Percentiles rank a stretch among this genome's conserved stretches.
These are phyloP conservation scores for Eristalinus sepulchralis DNA, from an alignment of 2,888 invertebrate species.

Conservation along the genomic window DNA sequence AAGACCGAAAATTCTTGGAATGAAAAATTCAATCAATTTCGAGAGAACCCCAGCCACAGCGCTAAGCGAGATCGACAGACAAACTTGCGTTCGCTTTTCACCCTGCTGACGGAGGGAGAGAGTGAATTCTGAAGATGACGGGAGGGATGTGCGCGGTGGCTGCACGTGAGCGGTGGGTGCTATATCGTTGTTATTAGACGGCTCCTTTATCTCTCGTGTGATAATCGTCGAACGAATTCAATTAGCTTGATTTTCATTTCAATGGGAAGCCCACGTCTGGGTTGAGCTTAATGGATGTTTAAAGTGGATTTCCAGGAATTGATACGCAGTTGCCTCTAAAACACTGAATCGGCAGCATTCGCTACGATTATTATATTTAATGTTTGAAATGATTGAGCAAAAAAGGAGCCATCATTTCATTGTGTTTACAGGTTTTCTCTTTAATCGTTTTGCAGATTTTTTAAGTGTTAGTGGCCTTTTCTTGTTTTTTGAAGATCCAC, in stretches of 20 bases:
- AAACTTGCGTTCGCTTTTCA: not conserved
- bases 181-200: slow-evolving; percentile 1
- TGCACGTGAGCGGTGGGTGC: not conserved
- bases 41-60: slow-evolving; percentile 7
- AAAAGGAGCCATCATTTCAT: not conserved
- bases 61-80: slow-evolving; percentile 4
- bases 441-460: not conserved
- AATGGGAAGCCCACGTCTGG: not conserved
- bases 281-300: not conserved
- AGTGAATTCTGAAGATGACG: not conserved
- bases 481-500: no score
- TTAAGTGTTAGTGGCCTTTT: no score
- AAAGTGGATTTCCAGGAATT: not conserved
- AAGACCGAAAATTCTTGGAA: slow-evolving; percentile 23
- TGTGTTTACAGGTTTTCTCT: not conserved
- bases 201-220: slow-evolving; percentile 7
- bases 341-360: not conserved
- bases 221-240: slow-evolving; percentile 23
- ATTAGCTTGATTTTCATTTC: slow-evolving; percentile 25
- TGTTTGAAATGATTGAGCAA: not conserved
- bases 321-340: not conserved
- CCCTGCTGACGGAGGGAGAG: not conserved
- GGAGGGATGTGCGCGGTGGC: not conserved
- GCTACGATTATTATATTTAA: not conserved
- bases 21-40: slow-evolving; percentile 56